Percentiles rank a stretch among this genome's conserved stretches.
Evolutionary conservation across 2,888 invertebrate species (phyloP).

Genomic region (Emesis furor): DNA sequence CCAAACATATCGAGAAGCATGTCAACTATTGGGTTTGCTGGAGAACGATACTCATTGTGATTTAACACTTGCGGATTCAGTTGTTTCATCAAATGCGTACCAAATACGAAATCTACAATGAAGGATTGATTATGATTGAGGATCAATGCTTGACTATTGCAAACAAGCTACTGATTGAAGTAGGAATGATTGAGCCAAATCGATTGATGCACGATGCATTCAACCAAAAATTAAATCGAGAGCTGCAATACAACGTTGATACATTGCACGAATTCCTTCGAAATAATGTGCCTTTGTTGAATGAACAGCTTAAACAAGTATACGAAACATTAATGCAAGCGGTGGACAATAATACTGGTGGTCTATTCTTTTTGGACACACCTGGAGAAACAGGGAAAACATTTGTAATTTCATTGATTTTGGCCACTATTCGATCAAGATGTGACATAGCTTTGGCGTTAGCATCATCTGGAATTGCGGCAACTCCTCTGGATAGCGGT

Average conservation of each 20-base stretch:
- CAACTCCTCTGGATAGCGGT: conserved; percentile 62
- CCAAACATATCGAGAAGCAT: too few species aligned
- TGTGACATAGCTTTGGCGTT: conserved; percentile 67
- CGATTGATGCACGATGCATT: conserved; percentile 68
- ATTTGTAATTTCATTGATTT: too few species aligned
- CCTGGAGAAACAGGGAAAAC: too few species aligned
- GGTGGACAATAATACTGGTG: conserved; percentile 71
- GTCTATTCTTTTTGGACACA: conserved; percentile 68
- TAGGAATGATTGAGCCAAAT: conserved; percentile 69
- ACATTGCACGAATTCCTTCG: conserved; percentile 66
- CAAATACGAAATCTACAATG: too few species aligned
- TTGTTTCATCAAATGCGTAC: too few species aligned
- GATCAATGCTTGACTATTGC: conserved; percentile 3
- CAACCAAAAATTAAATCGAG: conserved; percentile 68
- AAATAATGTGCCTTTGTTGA: conserved; percentile 67
- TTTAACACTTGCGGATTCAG: too few species aligned
- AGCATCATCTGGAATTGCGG: conserved; percentile 67
- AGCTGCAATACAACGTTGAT: conserved; percentile 62
- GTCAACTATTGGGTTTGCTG: too few species aligned
- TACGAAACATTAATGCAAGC: conserved; percentile 73
- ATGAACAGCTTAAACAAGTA: conserved; percentile 68
- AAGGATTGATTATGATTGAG: too few species aligned
- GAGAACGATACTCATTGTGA: too few species aligned
- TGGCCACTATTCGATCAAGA: conserved; percentile 65
- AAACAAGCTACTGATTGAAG: conserved; percentile 69